These are phyloP conservation scores for Prosopocoilus inquinatus DNA, from an alignment of 2,888 invertebrate genomes.

Conservation along the genomic window DNA sequence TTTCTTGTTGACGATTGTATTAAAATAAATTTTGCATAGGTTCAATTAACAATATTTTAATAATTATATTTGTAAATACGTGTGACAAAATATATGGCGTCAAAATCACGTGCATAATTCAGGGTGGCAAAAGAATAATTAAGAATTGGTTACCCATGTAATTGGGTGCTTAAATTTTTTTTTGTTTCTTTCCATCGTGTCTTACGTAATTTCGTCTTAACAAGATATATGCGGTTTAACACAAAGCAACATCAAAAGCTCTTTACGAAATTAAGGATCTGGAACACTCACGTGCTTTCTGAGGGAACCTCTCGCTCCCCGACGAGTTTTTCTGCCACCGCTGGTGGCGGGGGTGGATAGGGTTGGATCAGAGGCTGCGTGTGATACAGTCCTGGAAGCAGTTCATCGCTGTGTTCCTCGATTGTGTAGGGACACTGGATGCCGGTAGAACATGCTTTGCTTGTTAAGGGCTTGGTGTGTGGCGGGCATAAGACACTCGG, in stretches of 20 bases:
- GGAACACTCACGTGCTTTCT: constrained; percentile 72
- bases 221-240: constrained; percentile 17
- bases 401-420: constrained; percentile 57
- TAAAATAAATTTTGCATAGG: no score
- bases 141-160: not conserved
- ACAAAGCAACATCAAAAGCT: constrained; percentile 21
- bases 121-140: no score
- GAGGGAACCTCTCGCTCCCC: constrained; percentile 72
- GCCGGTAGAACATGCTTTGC: constrained; percentile 72
- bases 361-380: constrained; percentile 68
- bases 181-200: constrained; percentile 6
- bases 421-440: constrained; percentile 61
- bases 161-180: not conserved
- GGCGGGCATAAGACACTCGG: constrained; percentile 65
- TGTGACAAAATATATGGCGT: no score
- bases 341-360: constrained; percentile 61
- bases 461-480: constrained; percentile 64
- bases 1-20: no score
- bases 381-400: constrained; percentile 61
- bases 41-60: no score
- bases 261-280: constrained; percentile 11
- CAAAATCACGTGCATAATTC: no score
- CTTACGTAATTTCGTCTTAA: constrained; percentile 15
- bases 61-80: no score
- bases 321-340: constrained; percentile 67